Conservation (phyloP, 2,113 vertebrate species). For the Elachura formosa region DNA sequence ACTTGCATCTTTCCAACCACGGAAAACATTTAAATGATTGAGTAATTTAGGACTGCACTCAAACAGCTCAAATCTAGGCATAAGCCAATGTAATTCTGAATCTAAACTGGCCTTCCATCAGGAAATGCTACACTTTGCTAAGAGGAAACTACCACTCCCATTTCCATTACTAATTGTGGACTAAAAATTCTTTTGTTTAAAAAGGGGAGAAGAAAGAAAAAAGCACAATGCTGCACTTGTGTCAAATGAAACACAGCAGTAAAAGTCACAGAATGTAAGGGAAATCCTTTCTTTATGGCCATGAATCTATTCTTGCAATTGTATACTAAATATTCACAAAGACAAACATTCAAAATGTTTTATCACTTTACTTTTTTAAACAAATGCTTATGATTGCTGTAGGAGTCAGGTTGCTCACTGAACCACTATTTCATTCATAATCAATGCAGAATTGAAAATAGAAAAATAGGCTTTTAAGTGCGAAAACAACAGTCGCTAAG, state of each 20-base stretch:
- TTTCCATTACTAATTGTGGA: background rate
- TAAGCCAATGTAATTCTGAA: background rate
- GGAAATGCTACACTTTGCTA: background rate
- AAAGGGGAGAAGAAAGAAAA: background rate
- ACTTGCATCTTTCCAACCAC: background rate
- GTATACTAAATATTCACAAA: background rate
- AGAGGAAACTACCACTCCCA: conserved; percentile 1
- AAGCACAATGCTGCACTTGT: background rate
- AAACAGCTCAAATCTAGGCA: background rate
- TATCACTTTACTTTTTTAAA: background rate
- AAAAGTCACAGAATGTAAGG: background rate
- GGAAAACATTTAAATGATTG: background rate
- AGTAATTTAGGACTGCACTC: background rate
- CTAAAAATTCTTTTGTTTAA: conserved; percentile 19
- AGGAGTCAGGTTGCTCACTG: background rate
- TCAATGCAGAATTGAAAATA: background rate
- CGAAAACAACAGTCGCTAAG: background rate
- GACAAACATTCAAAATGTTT: background rate
- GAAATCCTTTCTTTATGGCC: background rate
- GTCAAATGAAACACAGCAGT: background rate
- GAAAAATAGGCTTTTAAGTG: background rate
- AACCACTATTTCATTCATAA: background rate
- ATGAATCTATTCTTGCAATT: background rate
- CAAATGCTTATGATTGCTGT: background rate
- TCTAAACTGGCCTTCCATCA: background rate